These are phyloP conservation scores for Protophormia terraenovae DNA, from an alignment of 2,888 invertebrate genomes.

Conservation along the genomic window DNA sequence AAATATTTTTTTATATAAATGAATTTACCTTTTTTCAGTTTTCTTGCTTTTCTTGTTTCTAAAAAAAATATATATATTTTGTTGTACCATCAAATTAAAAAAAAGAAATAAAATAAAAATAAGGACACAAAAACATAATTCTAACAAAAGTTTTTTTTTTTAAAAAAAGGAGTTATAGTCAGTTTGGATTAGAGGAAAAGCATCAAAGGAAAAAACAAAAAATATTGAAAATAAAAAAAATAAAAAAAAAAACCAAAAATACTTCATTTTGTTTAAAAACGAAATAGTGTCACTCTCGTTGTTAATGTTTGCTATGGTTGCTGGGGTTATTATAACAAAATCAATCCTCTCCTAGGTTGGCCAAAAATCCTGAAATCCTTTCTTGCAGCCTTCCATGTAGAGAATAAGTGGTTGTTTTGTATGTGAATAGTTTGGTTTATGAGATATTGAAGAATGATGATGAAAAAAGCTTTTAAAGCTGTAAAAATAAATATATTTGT, in stretches of 20 bases:
- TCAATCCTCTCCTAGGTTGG: too few species aligned
- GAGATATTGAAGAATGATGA: neutral
- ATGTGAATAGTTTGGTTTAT: neutral
- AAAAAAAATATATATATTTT: slow-evolving; percentile 35
- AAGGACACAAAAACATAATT: slow-evolving; percentile 32
- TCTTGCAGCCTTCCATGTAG: neutral
- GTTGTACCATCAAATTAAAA: slow-evolving; percentile 59
- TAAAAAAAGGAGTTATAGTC: neutral
- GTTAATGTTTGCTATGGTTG: too few species aligned
- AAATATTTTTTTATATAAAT: slow-evolving; percentile 69
- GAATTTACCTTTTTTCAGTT: slow-evolving; percentile 75
- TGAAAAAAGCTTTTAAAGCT: slow-evolving; percentile 63
- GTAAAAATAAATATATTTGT: slow-evolving; percentile 64
- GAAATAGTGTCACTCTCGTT: slow-evolving; percentile 13
- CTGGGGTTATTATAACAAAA: too few species aligned
- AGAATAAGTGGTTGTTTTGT: neutral
- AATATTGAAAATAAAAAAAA: slow-evolving; percentile 24
- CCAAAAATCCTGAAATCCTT: neutral
- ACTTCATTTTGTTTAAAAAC: slow-evolving; percentile 32
- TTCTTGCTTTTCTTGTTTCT: slow-evolving; percentile 70
- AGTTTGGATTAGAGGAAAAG: neutral
- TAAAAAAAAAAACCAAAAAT: neutral
- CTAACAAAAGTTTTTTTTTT: slow-evolving; percentile 13
- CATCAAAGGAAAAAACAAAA: neutral
- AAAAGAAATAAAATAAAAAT: neutral